Percentiles rank a stretch among this genome's conserved stretches.
Conservation (phyloP, 2,113 vertebrate species). For the Vulpes ferrilata region DNA sequence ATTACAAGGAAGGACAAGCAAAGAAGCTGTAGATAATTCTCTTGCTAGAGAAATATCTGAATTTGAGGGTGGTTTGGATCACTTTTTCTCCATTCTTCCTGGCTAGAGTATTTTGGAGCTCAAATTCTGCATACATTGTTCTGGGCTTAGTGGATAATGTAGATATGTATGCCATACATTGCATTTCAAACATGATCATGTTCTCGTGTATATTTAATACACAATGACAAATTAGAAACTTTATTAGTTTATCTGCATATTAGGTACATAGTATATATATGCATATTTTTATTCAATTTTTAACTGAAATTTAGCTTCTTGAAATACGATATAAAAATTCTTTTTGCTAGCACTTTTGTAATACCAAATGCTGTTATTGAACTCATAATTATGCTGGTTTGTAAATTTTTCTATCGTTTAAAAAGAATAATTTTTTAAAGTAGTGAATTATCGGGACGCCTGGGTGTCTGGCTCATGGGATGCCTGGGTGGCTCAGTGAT, state of each 20-base stretch:
- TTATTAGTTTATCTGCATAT: not conserved
- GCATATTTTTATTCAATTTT: not conserved
- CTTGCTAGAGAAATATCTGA: not conserved
- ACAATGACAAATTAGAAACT: not conserved
- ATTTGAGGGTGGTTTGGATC: not conserved
- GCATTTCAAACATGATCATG: not conserved
- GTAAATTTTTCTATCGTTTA: not conserved
- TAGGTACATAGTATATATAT: not conserved
- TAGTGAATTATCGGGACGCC: not conserved
- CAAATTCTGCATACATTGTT: not conserved
- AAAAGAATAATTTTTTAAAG: not conserved
- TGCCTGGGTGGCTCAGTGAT: too few relatives aligned
- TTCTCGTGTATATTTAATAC: not conserved
- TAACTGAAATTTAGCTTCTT: constrained; percentile 15
- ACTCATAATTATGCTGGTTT: not conserved
- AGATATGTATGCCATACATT: not conserved
- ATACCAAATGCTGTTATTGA: not conserved
- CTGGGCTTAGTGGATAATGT: not conserved
- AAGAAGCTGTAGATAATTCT: not conserved
- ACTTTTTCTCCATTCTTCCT: not conserved
- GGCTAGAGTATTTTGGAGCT: not conserved
- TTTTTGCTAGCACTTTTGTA: not conserved
- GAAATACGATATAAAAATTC: not conserved
- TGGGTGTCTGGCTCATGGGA: too few relatives aligned
- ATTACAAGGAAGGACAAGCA: not conserved